Evolutionary conservation across 2,888 invertebrate genomes (phyloP).

Genomic region (Linyphia triangularis): DNA sequence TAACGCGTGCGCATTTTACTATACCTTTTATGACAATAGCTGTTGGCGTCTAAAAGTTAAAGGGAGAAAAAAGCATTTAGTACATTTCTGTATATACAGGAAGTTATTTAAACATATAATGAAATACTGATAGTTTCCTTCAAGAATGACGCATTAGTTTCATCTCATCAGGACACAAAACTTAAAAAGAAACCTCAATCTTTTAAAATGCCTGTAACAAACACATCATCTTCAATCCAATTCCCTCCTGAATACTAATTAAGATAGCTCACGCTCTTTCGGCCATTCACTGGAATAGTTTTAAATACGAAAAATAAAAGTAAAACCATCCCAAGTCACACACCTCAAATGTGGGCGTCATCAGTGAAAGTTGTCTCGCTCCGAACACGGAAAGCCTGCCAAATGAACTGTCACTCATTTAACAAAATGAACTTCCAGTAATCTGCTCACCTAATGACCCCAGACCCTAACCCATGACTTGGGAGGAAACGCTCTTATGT

Average conservation of each 20-base stretch:
- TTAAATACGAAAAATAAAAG: background rate
- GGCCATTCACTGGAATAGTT: background rate
- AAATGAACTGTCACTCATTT: constrained; percentile 21
- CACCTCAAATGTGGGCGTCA: background rate
- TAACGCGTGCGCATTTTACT: no score
- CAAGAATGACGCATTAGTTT: no score
- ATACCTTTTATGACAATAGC: no score
- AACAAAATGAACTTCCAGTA: background rate
- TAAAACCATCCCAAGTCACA: background rate
- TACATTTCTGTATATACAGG: no score
- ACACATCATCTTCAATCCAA: background rate
- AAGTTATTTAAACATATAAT: no score
- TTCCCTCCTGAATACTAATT: background rate
- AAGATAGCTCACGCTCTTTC: background rate
- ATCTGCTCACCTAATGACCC: constrained; percentile 52
- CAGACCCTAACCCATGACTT: constrained; percentile 35
- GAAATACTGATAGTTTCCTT: no score
- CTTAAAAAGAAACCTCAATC: no score
- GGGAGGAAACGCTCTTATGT: constrained; percentile 20
- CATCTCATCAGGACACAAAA: no score
- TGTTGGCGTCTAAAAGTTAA: no score
- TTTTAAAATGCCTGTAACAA: no score
- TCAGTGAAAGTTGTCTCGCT: background rate
- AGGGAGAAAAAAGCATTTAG: no score
- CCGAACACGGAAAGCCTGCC: background rate